phyloP scores from a whole-genome alignment of 2,113 vertebrate genomes.

The Chauna torquata region DNA sequence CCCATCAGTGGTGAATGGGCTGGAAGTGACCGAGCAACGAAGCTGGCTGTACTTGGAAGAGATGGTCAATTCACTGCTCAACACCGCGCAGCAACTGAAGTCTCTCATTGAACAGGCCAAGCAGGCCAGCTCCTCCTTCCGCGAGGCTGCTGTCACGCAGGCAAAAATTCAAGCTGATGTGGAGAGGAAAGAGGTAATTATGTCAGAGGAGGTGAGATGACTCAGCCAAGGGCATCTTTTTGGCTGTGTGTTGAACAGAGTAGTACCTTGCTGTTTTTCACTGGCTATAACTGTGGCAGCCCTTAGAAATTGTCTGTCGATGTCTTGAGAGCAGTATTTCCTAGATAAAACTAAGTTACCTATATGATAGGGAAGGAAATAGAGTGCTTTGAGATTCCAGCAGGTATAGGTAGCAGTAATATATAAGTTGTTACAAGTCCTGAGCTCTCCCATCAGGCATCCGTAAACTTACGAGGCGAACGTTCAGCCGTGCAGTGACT shows the following conservation, averaged over 20 bases:
- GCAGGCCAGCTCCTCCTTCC: conserved; percentile 80
- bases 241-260: background rate
- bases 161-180: conserved; percentile 77
- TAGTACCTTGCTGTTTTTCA: background rate
- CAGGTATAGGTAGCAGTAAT: background rate
- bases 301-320: background rate
- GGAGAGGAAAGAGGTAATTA: conserved; percentile 88
- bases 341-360: background rate
- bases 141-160: conserved; percentile 59
- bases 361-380: background rate
- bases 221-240: background rate
- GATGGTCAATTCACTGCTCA: conserved; percentile 89
- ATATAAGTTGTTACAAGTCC: background rate
- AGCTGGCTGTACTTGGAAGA: conserved; percentile 95
- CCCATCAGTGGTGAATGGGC: conserved; percentile 71
- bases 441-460: background rate
- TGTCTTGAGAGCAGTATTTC: background rate
- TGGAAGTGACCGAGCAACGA: conserved; percentile 84
- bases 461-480: background rate
- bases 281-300: background rate
- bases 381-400: background rate
- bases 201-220: background rate
- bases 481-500: background rate
- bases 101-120: conserved; percentile 90
- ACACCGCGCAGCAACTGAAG: conserved; percentile 93